Evolutionary conservation across 2,888 invertebrate genomes (phyloP).

Genomic region (Epinotia demarniana): DNA sequence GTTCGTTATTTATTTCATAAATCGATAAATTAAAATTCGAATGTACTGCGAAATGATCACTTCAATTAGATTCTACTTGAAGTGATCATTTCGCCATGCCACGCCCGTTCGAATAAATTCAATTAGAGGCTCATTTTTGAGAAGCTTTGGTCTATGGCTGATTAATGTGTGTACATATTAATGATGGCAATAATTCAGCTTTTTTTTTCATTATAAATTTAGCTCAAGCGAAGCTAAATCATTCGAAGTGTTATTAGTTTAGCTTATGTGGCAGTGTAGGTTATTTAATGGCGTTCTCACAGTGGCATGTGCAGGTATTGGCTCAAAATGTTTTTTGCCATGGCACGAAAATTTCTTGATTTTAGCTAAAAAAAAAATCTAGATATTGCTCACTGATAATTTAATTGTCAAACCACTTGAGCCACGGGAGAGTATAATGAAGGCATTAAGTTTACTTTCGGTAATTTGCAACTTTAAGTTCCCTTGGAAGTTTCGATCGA

Average conservation of each 20-base stretch:
- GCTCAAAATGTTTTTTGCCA: neutral
- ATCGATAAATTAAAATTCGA: conserved; percentile 27
- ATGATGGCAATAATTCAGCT: neutral
- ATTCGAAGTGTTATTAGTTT: neutral
- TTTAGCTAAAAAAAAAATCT: too few species aligned
- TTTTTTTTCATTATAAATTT: neutral
- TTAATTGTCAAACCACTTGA: neutral
- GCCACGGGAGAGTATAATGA: conserved; percentile 18
- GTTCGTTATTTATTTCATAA: conserved; percentile 37
- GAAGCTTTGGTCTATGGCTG: conserved; percentile 5
- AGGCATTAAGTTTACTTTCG: conserved; percentile 28
- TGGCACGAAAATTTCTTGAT: neutral
- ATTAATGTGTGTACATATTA: neutral
- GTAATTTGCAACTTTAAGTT: conserved; percentile 35
- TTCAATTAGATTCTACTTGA: conserved; percentile 32
- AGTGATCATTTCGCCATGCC: too few species aligned
- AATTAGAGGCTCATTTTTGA: conserved; percentile 22
- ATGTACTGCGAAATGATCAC: conserved; percentile 29
- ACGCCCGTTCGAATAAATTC: too few species aligned
- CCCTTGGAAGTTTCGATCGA: conserved; percentile 39
- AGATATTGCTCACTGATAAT: neutral
- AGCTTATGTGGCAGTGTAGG: too few species aligned
- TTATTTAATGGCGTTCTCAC: neutral
- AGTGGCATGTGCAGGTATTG: neutral
- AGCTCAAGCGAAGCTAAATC: neutral